Base-by-base conservation (phyloP, 2,888 invertebrate species). In the Andrena bicolor region DNA sequence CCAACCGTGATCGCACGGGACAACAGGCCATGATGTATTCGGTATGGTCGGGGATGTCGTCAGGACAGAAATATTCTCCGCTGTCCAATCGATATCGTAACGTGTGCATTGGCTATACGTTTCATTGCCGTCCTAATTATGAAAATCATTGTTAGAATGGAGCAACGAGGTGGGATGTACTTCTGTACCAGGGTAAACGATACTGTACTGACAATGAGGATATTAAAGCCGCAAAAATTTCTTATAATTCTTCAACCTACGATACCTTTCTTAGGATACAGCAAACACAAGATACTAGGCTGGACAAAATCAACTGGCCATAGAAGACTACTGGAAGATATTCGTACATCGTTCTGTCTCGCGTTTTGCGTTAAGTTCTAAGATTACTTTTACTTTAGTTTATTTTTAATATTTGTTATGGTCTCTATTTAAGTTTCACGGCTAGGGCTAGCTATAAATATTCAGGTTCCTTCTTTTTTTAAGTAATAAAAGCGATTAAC, bases 1-100 rank as follows among this genome's bases (percentile, higher is more conserved):
- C 96, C 97, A 98, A 41, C 98, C 98, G 91, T 97, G 95, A 60
- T 94, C 91, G 92, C 98, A 98, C 6, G 95, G 94, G 90, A 97
- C 96, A 5, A 95, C 93, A 0, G 96, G 95, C 97, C 96, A 97
- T 1, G 94, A 94, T 16, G 91, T 84, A 89, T 96, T 96, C 2
- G 95, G 94, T 75, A 91, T 88, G 49, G 89, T 66, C 26, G 90
- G 74, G 56, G 90, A 88, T n/a, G 86, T 80, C 16, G 85, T 81
- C 70, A 85, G 76, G 69, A 90, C 83, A 65, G 84, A 87, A 32
- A 84, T 80, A 48, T 82, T 86, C 79, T 86, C 89, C 76, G 80
- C 58, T 81, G 51, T 91, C 92, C 74, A 93, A 93, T 98, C 96
- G 48, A 97, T 95, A 63, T 96, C 95, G 93, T 97, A 98, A 69